Evolutionary conservation across 92 coral and sea anemone genomes (phyloP), one percentile per base, ranked within the genome.

Genomic region (Phenganax subtilis): DNA sequence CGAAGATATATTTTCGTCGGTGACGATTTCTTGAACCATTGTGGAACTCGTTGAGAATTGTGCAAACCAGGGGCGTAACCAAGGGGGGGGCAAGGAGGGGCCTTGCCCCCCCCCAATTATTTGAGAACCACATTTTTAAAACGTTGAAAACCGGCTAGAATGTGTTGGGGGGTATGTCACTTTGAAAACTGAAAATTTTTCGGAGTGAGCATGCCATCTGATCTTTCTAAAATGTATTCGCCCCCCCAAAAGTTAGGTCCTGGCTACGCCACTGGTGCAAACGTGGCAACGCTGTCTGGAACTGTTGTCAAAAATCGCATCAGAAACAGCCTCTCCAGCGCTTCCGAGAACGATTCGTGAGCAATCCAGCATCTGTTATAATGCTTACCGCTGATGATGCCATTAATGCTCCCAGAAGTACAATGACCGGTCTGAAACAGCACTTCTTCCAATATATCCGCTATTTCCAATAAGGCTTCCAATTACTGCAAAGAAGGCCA

Each of bases 261-360:
- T 20, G 25, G 25, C 25, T 20, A 20, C 25, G 25, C 25, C 25
- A 20, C 25, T 20, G 25, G 25, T 20, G 25, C 25, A 12, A 72
- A 72, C 76, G 11, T 28, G 27, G 15, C 25, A 3, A 31, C 76
- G 14, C 8, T 7, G 6, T 30, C 76, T 72, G 76, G 76, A 14
- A 72, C 51, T 5, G 7, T 60, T 60, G 66, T 6, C 66, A 60
- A 58, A 58, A 58, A 58, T 58, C 63, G 63, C 16, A 58, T 20
- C 16, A 58, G 16, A 58, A 58, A 58, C 15, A 58, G 63, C 63
- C 63, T 71, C 10, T 71, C 75, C 44, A 71, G 54, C 54, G 75
- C 75, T 31, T 71, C 75, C 25, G 75, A 71, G 54, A 71, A 71
- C 51, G 75, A 54, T 37, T 71, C 75, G 54, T 71, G 75, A 30